These are phyloP conservation scores for Gonatopus flavifemur DNA, from an alignment of 1,140 invertebrate species.

Conservation along the genomic window DNA sequence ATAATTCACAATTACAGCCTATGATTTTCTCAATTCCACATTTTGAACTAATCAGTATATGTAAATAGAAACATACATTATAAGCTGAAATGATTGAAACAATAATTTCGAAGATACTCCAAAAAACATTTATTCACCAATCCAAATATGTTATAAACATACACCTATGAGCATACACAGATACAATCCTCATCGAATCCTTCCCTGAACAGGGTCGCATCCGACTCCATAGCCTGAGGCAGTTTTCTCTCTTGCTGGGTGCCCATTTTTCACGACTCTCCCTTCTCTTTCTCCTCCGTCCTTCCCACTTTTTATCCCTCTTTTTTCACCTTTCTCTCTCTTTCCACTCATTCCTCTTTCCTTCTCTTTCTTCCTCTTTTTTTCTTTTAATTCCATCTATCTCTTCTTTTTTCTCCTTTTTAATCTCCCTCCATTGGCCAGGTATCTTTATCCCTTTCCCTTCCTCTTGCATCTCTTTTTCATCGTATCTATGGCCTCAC, in stretches of 20 bases:
- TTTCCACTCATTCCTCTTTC: slow-evolving; percentile 7
- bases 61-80: too few relatives aligned
- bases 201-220: slow-evolving; percentile 48
- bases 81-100: too few relatives aligned
- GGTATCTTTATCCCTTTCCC: neutral
- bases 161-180: neutral
- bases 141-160: neutral
- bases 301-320: slow-evolving; percentile 9
- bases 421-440: neutral
- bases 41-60: too few relatives aligned
- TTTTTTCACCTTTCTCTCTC: neutral
- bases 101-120: too few relatives aligned
- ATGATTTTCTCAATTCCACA: too few relatives aligned
- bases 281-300: too few relatives aligned
- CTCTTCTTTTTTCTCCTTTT: slow-evolving; percentile 21
- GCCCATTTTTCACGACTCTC: slow-evolving; percentile 54
- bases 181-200: slow-evolving; percentile 36
- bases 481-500: slow-evolving; percentile 1
- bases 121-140: too few relatives aligned
- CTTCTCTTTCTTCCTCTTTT: slow-evolving; percentile 25
- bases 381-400: slow-evolving; percentile 47
- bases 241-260: slow-evolving; percentile 51
- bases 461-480: slow-evolving; percentile 13
- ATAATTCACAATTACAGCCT: too few relatives aligned
- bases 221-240: slow-evolving; percentile 45